phyloP scores from a whole-genome alignment of 2,797 vertebrate species.

The Remorina albescens region DNA sequence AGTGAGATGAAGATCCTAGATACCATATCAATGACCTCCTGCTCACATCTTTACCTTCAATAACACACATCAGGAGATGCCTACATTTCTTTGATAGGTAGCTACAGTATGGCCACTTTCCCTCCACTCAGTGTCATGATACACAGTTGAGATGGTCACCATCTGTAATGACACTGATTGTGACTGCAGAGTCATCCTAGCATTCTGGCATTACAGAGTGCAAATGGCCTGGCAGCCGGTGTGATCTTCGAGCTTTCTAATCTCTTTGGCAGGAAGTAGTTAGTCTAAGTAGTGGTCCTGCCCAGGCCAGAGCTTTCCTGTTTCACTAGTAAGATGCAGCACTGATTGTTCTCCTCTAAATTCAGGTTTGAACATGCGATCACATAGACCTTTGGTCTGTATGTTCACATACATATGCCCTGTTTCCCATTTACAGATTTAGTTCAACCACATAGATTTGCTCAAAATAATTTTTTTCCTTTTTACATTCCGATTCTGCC shows the following conservation, averaged over 20 bases:
- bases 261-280: constrained; percentile 90
- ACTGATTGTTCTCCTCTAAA: constrained; percentile 74
- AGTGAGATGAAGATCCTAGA: constrained; percentile 29
- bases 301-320: constrained; percentile 91
- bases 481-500: neutral
- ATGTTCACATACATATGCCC: neutral
- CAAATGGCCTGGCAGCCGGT: constrained; percentile 49
- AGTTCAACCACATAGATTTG: no score
- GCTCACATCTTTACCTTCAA: constrained; percentile 10
- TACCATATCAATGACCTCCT: constrained; percentile 20
- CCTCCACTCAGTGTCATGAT: constrained; percentile 7
- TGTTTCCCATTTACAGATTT: neutral
- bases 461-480: neutral
- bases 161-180: constrained; percentile 50
- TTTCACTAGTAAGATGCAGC: constrained; percentile 77
- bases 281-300: constrained; percentile 87
- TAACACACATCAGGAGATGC: constrained; percentile 7
- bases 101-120: neutral
- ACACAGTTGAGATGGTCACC: constrained; percentile 11
- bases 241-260: constrained; percentile 77
- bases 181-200: constrained; percentile 20
- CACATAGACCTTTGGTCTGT: neutral
- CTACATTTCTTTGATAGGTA: neutral
- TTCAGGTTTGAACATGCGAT: constrained; percentile 20
- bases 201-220: constrained; percentile 43